Base-by-base conservation (phyloP, 2,888 invertebrate species). In the Meteorus cinctellus region DNA sequence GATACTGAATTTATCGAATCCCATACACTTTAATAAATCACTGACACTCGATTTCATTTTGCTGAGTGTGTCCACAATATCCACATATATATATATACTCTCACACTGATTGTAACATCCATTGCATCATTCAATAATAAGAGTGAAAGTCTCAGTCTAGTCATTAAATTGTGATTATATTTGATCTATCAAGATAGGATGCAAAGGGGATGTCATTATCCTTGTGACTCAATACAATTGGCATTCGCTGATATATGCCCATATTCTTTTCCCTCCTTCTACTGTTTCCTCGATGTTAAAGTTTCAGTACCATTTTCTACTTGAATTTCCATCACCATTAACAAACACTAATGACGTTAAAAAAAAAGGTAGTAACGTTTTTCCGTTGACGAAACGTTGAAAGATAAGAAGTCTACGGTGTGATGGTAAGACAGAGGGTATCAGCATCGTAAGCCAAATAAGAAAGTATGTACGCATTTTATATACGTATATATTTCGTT, bases 161-260 rank as follows among this genome's bases (percentile, higher is more conserved):
- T 55, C 55, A 19, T 55, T 19, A 24, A 19, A 55, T 8, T n/a
- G 19, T 8, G 24, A 55, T 55, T 55, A 55, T 55, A 48, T n/a
- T 24, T 4, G 19, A 55, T 55, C n/a, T 19, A 55, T 55, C 55
- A 19, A 8, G 19, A 55, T 24, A 19, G 1, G 8, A 19, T 8
- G n/a, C 55, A 72, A 48, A 51, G 65, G 72, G 72, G 72, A 72
- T 34, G 65, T 55, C 31, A 55, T 72, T 72, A 72, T 72, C 65
- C 34, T 31, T 72, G 41, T 29, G 19, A 72, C 36, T 72, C 63
- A 19, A 72, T 65, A 34, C 14, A 14, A 72, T 34, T 72, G 55
- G 31, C 31, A 48, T 48, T 48, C 19, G 63, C 41, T 45, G n/a
- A n/a, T 45, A 48, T 41, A 41, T 14, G 10, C 55, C 19, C 19